Evolutionary conservation across 1,140 invertebrate species (phyloP).

Genomic region (Drosophila mojavensis): DNA sequence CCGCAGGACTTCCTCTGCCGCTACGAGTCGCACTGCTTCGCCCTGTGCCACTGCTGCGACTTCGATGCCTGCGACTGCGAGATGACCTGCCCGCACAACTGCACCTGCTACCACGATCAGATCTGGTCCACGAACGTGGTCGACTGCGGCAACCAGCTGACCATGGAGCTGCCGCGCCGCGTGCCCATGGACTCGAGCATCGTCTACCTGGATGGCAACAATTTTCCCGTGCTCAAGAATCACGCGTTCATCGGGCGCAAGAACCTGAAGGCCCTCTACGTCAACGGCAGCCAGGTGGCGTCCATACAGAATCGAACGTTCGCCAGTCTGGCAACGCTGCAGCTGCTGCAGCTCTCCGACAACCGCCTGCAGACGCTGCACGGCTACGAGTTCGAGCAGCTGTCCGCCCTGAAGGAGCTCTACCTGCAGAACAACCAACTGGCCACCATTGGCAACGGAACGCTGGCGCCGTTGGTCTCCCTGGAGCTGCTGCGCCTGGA

Average conservation of each 20-base stretch:
- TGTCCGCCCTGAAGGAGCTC: slow-evolving; percentile 91
- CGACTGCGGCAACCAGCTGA: slow-evolving; percentile 92
- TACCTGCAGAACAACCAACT: slow-evolving; percentile 95
- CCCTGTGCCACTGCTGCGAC: slow-evolving; percentile 96
- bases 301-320: slow-evolving; percentile 96
- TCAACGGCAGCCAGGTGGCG: slow-evolving; percentile 93
- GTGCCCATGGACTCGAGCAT: slow-evolving; percentile 97
- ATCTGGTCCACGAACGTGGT: slow-evolving; percentile 97
- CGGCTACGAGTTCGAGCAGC: slow-evolving; percentile 95
- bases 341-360: slow-evolving; percentile 93
- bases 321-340: slow-evolving; percentile 92
- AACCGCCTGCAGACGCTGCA: slow-evolving; percentile 92
- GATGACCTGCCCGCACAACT: slow-evolving; percentile 96
- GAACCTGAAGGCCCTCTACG: slow-evolving; percentile 93
- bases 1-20: slow-evolving; percentile 94
- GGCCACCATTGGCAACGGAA: slow-evolving; percentile 91
- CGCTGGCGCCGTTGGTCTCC: slow-evolving; percentile 90
- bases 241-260: slow-evolving; percentile 96
- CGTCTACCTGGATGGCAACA: slow-evolving; percentile 95
- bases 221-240: slow-evolving; percentile 92
- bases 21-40: slow-evolving; percentile 96
- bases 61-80: slow-evolving; percentile 98
- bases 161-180: slow-evolving; percentile 90
- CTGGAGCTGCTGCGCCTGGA: slow-evolving; percentile 92
- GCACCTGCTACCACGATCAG: slow-evolving; percentile 96